Evolutionary conservation across 2,113 vertebrate species (phyloP).

Genomic region (Talpa occidentalis): DNA sequence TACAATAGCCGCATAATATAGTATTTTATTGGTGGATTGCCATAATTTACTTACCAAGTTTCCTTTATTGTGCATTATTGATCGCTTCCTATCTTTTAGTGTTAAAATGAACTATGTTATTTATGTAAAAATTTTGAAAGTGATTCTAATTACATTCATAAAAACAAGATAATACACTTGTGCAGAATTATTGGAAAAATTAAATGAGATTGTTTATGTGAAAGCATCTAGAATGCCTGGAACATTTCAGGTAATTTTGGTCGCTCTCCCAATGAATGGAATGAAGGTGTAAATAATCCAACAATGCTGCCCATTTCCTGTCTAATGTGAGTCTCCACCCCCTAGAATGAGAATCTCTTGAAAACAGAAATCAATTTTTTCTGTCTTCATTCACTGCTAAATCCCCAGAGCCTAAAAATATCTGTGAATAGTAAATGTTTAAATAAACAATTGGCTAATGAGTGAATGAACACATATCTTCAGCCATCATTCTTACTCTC

Average conservation of each 20-base stretch:
- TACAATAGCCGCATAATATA: constrained; percentile 37
- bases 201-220: constrained; percentile 50
- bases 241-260: constrained; percentile 25
- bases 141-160: too few species aligned
- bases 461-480: not conserved
- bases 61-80: not conserved
- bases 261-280: not conserved
- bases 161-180: constrained; percentile 41
- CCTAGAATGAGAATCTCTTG: constrained; percentile 23
- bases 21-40: constrained; percentile 12
- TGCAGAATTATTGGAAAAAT: constrained; percentile 32
- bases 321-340: not conserved
- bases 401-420: not conserved
- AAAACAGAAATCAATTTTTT: not conserved
- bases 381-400: constrained; percentile 27
- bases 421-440: not conserved
- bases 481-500: constrained; percentile 25
- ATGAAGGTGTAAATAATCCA: not conserved
- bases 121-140: too few species aligned
- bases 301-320: not conserved
- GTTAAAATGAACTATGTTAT: constrained; percentile 19
- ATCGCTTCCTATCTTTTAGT: constrained; percentile 50
- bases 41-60: constrained; percentile 47
- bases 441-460: constrained; percentile 39
- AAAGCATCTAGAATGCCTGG: constrained; percentile 11